A percentile compares a stretch with the other conserved stretches of the same genome.
Evolutionary conservation across 64 coral and sea anemone genomes (phyloP).

Genomic region (Dendronephthya gigantea): DNA sequence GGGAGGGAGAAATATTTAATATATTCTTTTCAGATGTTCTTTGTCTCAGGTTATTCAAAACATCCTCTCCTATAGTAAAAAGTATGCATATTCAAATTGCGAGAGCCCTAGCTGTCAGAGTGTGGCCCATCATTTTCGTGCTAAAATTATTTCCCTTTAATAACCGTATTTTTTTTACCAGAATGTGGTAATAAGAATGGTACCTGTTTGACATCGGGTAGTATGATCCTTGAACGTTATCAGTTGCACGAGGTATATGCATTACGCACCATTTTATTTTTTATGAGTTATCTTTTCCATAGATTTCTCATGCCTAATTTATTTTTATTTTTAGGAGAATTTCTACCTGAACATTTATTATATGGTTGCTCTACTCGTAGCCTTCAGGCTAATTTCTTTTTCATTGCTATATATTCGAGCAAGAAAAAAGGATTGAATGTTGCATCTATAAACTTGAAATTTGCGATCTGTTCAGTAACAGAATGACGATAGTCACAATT

Average conservation of each 20-base stretch:
- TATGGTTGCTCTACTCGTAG: conserved; percentile 28
- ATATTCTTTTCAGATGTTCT: too few species aligned
- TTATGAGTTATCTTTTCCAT: too few species aligned
- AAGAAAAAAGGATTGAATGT: conserved; percentile 13
- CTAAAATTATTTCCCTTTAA: background rate
- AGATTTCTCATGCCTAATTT: background rate
- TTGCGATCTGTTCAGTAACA: background rate
- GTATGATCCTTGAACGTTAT: background rate
- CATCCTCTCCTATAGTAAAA: too few species aligned
- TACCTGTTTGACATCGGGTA: background rate
- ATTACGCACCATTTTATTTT: too few species aligned
- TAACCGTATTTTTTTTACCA: background rate
- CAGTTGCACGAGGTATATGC: background rate
- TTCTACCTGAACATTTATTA: conserved; percentile 23
- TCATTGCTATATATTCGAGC: conserved; percentile 31
- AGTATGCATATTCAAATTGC: too few species aligned
- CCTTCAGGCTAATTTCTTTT: conserved; percentile 31
- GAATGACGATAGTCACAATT: too few species aligned
- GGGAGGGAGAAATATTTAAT: too few species aligned
- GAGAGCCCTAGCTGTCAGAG: background rate
- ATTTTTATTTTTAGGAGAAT: conserved; percentile 25
- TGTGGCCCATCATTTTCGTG: background rate
- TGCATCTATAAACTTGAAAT: background rate
- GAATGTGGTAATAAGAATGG: background rate
- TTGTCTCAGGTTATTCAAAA: too few species aligned